These are phyloP conservation scores for Drosophila subquinaria DNA, from an alignment of 2,888 invertebrate genomes.

Conservation along the genomic window DNA sequence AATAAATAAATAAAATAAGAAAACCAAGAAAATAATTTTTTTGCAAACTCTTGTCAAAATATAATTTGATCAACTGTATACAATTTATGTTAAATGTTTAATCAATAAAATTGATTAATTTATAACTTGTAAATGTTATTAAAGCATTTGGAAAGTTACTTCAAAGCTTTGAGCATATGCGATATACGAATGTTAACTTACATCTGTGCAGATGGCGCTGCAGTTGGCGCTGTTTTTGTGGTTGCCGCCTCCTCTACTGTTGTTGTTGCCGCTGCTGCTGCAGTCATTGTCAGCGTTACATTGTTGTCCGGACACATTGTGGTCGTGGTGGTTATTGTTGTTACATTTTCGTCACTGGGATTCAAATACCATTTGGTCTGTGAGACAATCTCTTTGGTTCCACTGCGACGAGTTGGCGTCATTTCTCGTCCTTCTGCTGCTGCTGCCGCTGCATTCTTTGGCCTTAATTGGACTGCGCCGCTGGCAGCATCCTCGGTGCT, in stretches of 20 bases:
- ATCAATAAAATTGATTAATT: slow-evolving; percentile 17
- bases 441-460: not conserved
- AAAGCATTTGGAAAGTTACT: slow-evolving; percentile 21
- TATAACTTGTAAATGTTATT: slow-evolving; percentile 11
- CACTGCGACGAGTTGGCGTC: slow-evolving; percentile 20
- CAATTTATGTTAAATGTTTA: slow-evolving; percentile 10
- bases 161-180: slow-evolving; percentile 19
- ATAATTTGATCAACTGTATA: not conserved
- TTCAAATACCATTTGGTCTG: slow-evolving; percentile 81
- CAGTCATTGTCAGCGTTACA: slow-evolving; percentile 42
- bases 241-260: not conserved
- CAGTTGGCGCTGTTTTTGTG: slow-evolving; percentile 19
- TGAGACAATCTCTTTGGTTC: slow-evolving; percentile 42
- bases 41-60: no score
- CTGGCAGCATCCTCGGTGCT: slow-evolving; percentile 22
- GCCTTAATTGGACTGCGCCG: slow-evolving; percentile 37
- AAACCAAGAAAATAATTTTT: no score
- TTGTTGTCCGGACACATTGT: slow-evolving; percentile 43
- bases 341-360: slow-evolving; percentile 32
- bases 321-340: slow-evolving; percentile 25
- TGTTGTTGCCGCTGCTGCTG: slow-evolving; percentile 24
- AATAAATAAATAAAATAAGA: no score
- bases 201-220: slow-evolving; percentile 26
- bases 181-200: slow-evolving; percentile 53
- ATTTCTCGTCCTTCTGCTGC: slow-evolving; percentile 5